These are phyloP conservation scores for Noctua pronuba DNA, from an alignment of 2,888 invertebrate species.

Conservation along the genomic window DNA sequence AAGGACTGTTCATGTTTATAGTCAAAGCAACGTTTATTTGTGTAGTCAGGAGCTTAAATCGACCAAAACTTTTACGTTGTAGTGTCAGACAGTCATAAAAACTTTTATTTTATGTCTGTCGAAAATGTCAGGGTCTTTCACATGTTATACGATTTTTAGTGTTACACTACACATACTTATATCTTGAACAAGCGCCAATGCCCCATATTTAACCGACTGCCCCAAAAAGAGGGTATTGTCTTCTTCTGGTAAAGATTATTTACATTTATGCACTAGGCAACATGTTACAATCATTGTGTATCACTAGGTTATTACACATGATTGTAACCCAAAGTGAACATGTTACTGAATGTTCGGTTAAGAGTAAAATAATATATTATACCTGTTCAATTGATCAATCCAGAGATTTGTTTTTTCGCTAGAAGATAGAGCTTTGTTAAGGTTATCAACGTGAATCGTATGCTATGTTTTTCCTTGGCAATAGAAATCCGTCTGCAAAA, in stretches of 20 bases:
- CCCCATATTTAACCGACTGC: neutral
- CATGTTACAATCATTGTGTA: neutral
- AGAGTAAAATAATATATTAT: neutral
- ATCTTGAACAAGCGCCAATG: conserved; percentile 2
- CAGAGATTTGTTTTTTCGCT: neutral
- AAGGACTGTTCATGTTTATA: conserved; percentile 35
- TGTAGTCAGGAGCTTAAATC: conserved; percentile 38
- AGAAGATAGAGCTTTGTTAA: neutral
- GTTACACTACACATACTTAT: neutral
- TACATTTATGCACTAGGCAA: neutral
- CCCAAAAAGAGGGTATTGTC: neutral
- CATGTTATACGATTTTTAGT: conserved; percentile 19
- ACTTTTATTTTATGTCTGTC: conserved; percentile 47
- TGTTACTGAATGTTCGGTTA: neutral
- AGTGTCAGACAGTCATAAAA: conserved; percentile 48
- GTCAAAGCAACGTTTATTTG: conserved; percentile 41
- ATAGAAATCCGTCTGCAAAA: too few relatives aligned
- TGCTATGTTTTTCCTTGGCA: neutral
- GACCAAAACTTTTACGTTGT: conserved; percentile 50
- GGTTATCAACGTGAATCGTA: neutral
- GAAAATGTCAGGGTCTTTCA: conserved; percentile 39
- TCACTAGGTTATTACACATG: neutral
- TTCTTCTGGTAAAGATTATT: neutral
- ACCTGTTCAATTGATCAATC: neutral
- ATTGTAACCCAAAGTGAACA: neutral